Conservation (phyloP, 2,797 vertebrate genomes). For the Pempheris klunzingeri region DNA sequence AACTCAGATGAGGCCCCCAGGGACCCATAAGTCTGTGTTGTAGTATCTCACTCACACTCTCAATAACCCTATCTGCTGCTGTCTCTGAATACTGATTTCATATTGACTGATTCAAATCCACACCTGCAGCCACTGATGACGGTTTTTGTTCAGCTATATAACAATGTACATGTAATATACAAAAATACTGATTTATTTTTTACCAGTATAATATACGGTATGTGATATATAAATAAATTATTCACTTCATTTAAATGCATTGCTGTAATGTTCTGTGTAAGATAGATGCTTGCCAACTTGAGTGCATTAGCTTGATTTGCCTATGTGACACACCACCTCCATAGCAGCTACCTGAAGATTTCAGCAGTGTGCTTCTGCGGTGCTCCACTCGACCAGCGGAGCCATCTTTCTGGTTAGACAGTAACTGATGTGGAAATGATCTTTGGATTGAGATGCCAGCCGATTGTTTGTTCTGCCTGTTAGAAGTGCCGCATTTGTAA, state of each 20-base stretch:
- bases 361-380: not conserved
- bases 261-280: not conserved
- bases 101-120: constrained; percentile 45
- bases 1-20: constrained; percentile 46
- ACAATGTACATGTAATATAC: not conserved
- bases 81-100: constrained; percentile 70
- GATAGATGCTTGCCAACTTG: not conserved
- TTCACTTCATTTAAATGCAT: not conserved
- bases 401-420: too few species aligned
- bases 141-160: constrained; percentile 14
- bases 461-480: too few species aligned
- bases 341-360: not conserved
- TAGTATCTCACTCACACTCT: constrained; percentile 38
- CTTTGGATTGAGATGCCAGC: too few species aligned
- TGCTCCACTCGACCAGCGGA: constrained; percentile 12
- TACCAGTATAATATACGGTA: too few species aligned
- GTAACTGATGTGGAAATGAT: too few species aligned
- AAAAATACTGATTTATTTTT: too few species aligned
- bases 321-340: too few species aligned
- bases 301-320: not conserved
- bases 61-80: constrained; percentile 48
- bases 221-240: too few species aligned
- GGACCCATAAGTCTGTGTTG: constrained; percentile 59
- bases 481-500: too few species aligned
- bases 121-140: constrained; percentile 44